Evolutionary conservation across 1,140 invertebrate genomes (phyloP), one percentile per base, ranked within the genome.

Genomic region (Tyrophagus putrescentiae): DNA sequence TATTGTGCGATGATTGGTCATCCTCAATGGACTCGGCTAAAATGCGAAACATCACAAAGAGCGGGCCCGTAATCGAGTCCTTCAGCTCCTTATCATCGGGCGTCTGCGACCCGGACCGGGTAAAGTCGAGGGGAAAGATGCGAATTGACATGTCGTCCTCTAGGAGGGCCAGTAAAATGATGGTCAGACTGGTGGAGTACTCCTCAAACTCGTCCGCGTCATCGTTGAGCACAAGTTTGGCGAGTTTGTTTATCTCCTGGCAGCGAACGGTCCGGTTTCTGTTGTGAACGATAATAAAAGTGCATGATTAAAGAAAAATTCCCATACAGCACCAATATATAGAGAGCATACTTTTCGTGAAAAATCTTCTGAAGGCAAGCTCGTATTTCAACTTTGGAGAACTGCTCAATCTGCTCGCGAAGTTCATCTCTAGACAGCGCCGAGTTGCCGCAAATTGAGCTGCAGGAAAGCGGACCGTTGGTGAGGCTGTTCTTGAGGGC

Each of bases 1-100:
- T 72, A 63, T 50, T 50, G 13, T 11, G 27, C 13, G 11, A 28
- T 3, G 52, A 27, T 31, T 82, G 81, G 68, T 91, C 87, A 66
- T 85, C 80, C 67, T 82, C 80, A 48, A 78, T 76, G 62, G 79
- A 77, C 81, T 78, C 69, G 78, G 80, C 13, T 13, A 16, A 63
- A 84, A 76, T 72, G 81, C 82, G 78, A 70, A 86, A 85, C 70
- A 89, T 76, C 13, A 85, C 82, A 73, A 87, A 89, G 42, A 89
- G 68, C 29, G 86, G 85, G 41, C 80, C 81, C 64, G 81, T 82
- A 69, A 88, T 83, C 65, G 84, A 87, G 66, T 84, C 82, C 65
- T 80, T 78, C 27, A 85, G 68, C 9, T 75, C 71, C 64, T 81
- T 80, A 61, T 77, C 57, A 50, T 61, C 56, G 27, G 53, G 58